phyloP scores from a whole-genome alignment of 2,888 invertebrate species.

The Drosophila demipolita region DNA sequence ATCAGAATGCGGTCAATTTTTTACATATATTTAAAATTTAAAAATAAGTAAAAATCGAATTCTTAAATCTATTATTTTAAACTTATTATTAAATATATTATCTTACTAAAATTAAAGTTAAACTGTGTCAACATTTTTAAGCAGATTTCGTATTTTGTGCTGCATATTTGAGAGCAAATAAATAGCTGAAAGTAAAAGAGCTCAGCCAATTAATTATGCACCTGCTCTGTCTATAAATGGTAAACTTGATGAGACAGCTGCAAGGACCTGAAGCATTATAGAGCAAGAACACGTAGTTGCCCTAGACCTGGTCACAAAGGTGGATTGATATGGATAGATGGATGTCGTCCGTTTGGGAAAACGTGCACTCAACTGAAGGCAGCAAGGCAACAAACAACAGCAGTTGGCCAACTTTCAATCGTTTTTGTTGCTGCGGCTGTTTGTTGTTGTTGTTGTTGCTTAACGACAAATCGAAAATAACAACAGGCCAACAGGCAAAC shows the following conservation, averaged over 20 bases:
- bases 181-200: neutral
- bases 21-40: neutral
- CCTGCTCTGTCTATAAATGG: neutral
- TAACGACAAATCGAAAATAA: conserved; percentile 67
- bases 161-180: neutral
- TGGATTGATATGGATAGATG: conserved; percentile 44
- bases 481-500: conserved; percentile 71
- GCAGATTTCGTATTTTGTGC: neutral
- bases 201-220: neutral
- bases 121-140: neutral
- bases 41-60: neutral
- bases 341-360: conserved; percentile 37
- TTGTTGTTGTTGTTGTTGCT: conserved; percentile 38
- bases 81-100: too few species aligned
- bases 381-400: conserved; percentile 57
- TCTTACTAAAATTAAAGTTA: neutral
- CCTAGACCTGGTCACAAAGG: conserved; percentile 60
- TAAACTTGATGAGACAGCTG: conserved; percentile 3
- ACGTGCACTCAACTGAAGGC: conserved; percentile 42
- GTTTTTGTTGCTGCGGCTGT: conserved; percentile 1
- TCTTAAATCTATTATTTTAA: neutral
- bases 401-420: conserved; percentile 68
- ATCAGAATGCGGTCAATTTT: neutral
- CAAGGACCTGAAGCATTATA: conserved; percentile 2
- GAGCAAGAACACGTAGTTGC: conserved; percentile 39